Evolutionary conservation across 2,888 invertebrate species (phyloP), one percentile per base, ranked within the genome.

Genomic region (Beris chalybata): DNA sequence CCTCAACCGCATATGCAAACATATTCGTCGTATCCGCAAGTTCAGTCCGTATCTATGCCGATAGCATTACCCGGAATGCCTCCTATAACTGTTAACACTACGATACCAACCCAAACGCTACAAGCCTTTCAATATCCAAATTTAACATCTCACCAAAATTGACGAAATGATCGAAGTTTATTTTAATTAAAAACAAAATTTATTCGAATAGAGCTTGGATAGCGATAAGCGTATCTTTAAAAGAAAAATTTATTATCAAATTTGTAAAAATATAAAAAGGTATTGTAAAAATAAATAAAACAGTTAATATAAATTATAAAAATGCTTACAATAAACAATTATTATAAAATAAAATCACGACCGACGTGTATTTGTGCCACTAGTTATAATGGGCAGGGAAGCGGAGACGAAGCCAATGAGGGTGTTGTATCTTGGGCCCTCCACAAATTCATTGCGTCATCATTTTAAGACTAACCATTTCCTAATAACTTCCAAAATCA

Each of bases 11-110:
- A 4, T 69, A 65, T 71, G 69, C 79, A 78, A 67, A 80, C 79
- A 7, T 77, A 78, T 67, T 75, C 78, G 61, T 78, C 80, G 38
- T 80, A 79, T 73, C 79, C 79, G n/a, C 79, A 80, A 71, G 77
- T 78, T 70, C 67, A 70, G 68, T 82, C 84, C 1, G 84, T 89
- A 13, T 85, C 87, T 38, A 89, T 89, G 0, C 89, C 90, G 0
- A 86, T 90, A 53, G 86, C 87, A 12, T 79, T 90, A 71, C 90
- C 90, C 2, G 91, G 91, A 44, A 89, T 91, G 89, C 91, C 91
- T 22, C 89, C 91, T 11, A 88, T 91, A 70, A 91, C 90, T 15
- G 91, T 91, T 12, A 90, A 89, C 73, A 88, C 89, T 15, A 87
- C 88, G 38, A 73, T 74, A 68, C 73, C 73, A 38, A 64, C 71